Percentiles rank a stretch among this genome's conserved stretches.
Evolutionary conservation across 2,113 vertebrate species (phyloP).

Genomic region (Trogon surrucura): DNA sequence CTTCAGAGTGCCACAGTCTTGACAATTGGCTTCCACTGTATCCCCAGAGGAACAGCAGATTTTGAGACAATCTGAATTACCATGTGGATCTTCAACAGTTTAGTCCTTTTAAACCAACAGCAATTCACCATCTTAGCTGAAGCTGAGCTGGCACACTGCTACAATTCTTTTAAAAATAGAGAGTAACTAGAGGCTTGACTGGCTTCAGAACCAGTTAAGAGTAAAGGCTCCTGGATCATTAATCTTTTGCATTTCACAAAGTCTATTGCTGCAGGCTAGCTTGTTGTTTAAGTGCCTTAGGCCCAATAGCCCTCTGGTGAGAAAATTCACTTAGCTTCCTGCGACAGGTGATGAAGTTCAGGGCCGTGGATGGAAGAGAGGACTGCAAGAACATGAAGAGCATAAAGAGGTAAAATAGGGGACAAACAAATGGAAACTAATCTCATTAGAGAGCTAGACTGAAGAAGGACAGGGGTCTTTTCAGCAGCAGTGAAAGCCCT

Average conservation of each 20-base stretch:
- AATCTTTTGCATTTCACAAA: background rate
- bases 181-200: background rate
- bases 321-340: background rate
- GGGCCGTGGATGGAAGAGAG: background rate
- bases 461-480: background rate
- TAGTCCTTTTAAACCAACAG: background rate
- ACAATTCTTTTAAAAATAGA: background rate
- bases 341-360: background rate
- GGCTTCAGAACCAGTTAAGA: background rate
- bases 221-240: background rate
- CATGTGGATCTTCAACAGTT: background rate
- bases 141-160: background rate
- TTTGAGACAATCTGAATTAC: background rate
- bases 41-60: background rate
- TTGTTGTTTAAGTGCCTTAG: rapidly evolving
- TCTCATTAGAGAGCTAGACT: background rate
- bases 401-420: background rate
- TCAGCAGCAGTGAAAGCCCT: background rate
- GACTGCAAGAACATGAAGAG: background rate
- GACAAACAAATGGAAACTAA: background rate
- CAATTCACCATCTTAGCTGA: background rate
- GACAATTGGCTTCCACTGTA: background rate
- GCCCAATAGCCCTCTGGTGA: background rate
- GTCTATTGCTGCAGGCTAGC: background rate
- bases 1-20: background rate